Percentiles rank a stretch among this genome's conserved stretches.
phyloP scores from a whole-genome alignment of 2,113 vertebrate species.

The Dromas ardeola region DNA sequence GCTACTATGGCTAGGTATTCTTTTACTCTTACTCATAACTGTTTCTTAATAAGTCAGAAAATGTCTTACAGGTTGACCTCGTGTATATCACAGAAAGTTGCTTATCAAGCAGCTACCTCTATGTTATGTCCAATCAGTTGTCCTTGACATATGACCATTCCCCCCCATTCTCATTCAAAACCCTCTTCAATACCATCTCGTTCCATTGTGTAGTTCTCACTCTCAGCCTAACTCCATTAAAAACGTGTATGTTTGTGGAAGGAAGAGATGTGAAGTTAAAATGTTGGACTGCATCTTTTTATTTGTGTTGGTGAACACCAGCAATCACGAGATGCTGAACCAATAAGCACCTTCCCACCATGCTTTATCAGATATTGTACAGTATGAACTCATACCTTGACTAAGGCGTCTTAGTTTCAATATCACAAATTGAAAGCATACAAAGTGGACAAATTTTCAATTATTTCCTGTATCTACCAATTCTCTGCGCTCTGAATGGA shows the following conservation, averaged over 20 bases:
- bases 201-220: not conserved
- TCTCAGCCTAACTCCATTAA: not conserved
- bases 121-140: not conserved
- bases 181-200: not conserved
- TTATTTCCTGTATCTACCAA: not conserved
- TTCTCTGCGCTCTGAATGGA: not conserved
- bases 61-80: not conserved
- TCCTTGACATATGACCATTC: not conserved
- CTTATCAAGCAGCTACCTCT: not conserved
- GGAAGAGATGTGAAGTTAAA: not conserved
- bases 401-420: not conserved
- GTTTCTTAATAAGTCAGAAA: not conserved
- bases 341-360: not conserved
- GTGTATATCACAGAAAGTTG: not conserved
- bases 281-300: not conserved
- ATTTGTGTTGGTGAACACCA: accelerated
- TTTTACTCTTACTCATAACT: not conserved
- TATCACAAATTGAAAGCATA: not conserved
- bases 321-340: not conserved
- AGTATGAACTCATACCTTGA: not conserved
- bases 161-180: not conserved
- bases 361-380: not conserved
- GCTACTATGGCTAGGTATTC: not conserved
- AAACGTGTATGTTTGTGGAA: not conserved
- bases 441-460: not conserved